Conservation (phyloP, 2,888 invertebrate genomes). For the Ophion obscuratus region DNA sequence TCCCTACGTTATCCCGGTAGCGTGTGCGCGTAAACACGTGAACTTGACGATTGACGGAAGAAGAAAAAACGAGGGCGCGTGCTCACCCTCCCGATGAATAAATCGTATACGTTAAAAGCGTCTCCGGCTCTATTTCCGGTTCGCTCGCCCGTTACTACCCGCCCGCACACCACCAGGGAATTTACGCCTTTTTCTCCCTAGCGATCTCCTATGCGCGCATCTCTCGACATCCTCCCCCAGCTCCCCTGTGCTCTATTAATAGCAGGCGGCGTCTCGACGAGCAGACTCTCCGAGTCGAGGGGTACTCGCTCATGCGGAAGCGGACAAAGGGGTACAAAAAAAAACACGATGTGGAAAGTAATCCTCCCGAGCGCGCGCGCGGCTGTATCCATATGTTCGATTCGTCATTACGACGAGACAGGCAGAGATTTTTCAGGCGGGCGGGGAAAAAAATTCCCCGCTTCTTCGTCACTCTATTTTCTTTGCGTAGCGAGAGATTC, state of each 20-base stretch:
- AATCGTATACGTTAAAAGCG: slow-evolving; percentile 26
- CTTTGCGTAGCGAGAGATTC: background rate
- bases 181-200: slow-evolving; percentile 58
- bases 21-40: slow-evolving; percentile 1
- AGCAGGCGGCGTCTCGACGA: slow-evolving; percentile 46
- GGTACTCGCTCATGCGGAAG: slow-evolving; percentile 56
- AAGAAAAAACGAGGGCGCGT: slow-evolving; percentile 27
- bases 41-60: background rate
- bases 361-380: slow-evolving; percentile 12
- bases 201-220: slow-evolving; percentile 27
- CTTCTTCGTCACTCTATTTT: background rate
- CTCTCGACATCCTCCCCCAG: slow-evolving; percentile 13
- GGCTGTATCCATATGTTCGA: slow-evolving; percentile 41
- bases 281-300: slow-evolving; percentile 44
- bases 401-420: slow-evolving; percentile 36
- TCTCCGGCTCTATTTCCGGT: slow-evolving; percentile 47
- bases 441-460: background rate
- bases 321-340: slow-evolving; percentile 44
- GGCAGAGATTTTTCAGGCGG: slow-evolving; percentile 16
- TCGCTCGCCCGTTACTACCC: slow-evolving; percentile 20
- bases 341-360: slow-evolving; percentile 3
- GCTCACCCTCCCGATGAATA: slow-evolving; percentile 33
- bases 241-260: slow-evolving; percentile 55
- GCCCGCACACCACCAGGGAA: slow-evolving; percentile 29
- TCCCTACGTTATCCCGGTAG: background rate